These are phyloP conservation scores for Gandaritis pyraliata DNA, from an alignment of 2,888 invertebrate genomes.

Conservation along the genomic window DNA sequence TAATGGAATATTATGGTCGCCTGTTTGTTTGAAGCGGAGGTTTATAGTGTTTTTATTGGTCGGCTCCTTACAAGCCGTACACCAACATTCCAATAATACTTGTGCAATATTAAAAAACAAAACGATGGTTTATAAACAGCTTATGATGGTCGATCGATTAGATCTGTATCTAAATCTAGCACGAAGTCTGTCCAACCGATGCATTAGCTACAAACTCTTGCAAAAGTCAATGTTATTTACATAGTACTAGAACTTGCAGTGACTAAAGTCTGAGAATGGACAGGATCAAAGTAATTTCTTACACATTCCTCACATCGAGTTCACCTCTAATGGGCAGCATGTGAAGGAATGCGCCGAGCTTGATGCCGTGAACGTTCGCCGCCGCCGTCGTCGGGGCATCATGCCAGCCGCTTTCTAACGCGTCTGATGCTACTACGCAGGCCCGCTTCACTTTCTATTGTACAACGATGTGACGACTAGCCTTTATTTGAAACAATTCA, in stretches of 20 bases:
- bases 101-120: conserved; percentile 2
- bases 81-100: conserved; percentile 22
- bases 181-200: not conserved
- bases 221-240: too few relatives aligned
- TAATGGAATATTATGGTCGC: conserved; percentile 45
- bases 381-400: conserved; percentile 53
- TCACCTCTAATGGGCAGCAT: conserved; percentile 46
- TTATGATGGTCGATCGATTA: not conserved
- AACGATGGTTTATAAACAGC: not conserved
- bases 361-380: conserved; percentile 63
- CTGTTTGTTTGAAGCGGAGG: conserved; percentile 34
- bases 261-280: conserved; percentile 15
- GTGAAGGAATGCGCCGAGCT: conserved; percentile 71
- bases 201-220: too few relatives aligned
- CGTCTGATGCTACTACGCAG: conserved; percentile 71
- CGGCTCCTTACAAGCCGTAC: conserved; percentile 35
- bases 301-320: conserved; percentile 41
- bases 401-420: conserved; percentile 78
- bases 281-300: conserved; percentile 28
- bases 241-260: not conserved
- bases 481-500: conserved; percentile 46
- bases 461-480: conserved; percentile 58
- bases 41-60: conserved; percentile 51
- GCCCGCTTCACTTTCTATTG: conserved; percentile 81
- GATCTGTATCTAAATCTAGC: not conserved